phyloP scores from a whole-genome alignment of 2,888 invertebrate species.

The Caenorhabditis sp. region DNA sequence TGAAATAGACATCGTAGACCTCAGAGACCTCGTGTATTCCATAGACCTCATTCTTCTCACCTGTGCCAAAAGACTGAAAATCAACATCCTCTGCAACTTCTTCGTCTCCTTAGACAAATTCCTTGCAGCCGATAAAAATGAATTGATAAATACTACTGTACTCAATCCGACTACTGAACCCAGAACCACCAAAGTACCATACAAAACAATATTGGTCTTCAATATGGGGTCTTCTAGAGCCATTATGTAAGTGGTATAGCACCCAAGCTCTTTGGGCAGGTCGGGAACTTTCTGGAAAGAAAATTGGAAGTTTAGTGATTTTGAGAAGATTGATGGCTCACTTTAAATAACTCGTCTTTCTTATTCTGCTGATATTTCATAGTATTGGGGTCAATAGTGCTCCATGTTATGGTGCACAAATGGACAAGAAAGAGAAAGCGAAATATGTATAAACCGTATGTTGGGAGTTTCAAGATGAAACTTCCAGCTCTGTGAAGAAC shows the following conservation, averaged over 20 bases:
- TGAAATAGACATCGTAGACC: no score
- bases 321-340: no score
- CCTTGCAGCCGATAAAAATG: not conserved
- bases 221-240: conserved; percentile 3
- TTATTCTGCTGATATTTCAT: not conserved
- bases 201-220: not conserved
- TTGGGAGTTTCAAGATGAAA: not conserved
- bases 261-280: not conserved
- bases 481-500: not conserved
- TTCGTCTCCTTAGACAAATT: conserved; percentile 15
- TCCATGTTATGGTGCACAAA: not conserved
- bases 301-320: no score
- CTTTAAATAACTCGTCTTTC: not conserved
- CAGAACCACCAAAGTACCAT: not conserved
- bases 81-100: conserved; percentile 21
- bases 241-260: not conserved
- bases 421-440: not conserved
- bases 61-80: conserved; percentile 33
- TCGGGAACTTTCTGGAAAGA: not conserved
- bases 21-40: no score
- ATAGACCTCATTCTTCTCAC: no score
- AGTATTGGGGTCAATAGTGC: not conserved
- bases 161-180: not conserved
- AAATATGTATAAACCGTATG: not conserved
- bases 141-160: not conserved